A percentile compares a stretch with the other conserved stretches of the same genome.
These are phyloP conservation scores for Phortica magna DNA, from an alignment of 2,888 invertebrate genomes.

Conservation along the genomic window DNA sequence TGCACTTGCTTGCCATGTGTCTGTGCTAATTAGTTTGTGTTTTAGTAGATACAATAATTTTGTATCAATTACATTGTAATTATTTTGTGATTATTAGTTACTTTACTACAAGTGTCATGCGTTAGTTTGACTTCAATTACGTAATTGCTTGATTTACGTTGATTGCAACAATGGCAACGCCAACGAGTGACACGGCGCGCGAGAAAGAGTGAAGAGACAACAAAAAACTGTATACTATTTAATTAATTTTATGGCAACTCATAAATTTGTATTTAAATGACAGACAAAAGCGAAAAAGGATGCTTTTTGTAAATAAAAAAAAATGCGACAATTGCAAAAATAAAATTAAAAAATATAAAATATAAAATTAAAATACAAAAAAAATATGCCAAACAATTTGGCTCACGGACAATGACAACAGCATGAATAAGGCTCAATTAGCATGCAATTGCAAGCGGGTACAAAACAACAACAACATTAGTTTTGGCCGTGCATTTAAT, in stretches of 20 bases:
- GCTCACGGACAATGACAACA: constrained; percentile 21
- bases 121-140: constrained; percentile 50
- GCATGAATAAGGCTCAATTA: constrained; percentile 28
- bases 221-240: neutral
- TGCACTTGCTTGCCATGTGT: constrained; percentile 39
- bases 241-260: neutral
- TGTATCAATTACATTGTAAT: constrained; percentile 58
- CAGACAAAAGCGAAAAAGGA: neutral
- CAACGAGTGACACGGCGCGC: too few relatives aligned
- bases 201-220: too few relatives aligned
- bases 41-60: constrained; percentile 41
- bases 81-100: constrained; percentile 62
- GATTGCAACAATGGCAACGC: neutral
- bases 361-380: neutral
- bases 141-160: constrained; percentile 34
- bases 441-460: constrained; percentile 15
- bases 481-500: constrained; percentile 61
- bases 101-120: constrained; percentile 45
- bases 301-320: neutral
- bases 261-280: neutral
- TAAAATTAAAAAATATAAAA: neutral
- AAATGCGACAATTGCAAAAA: constrained; percentile 1
- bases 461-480: neutral
- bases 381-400: constrained; percentile 23
- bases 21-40: neutral